Percentiles rank a stretch among this genome's conserved stretches.
Evolutionary conservation across 1,140 invertebrate genomes (phyloP).

Genomic region (Drosophila paulistorum): DNA sequence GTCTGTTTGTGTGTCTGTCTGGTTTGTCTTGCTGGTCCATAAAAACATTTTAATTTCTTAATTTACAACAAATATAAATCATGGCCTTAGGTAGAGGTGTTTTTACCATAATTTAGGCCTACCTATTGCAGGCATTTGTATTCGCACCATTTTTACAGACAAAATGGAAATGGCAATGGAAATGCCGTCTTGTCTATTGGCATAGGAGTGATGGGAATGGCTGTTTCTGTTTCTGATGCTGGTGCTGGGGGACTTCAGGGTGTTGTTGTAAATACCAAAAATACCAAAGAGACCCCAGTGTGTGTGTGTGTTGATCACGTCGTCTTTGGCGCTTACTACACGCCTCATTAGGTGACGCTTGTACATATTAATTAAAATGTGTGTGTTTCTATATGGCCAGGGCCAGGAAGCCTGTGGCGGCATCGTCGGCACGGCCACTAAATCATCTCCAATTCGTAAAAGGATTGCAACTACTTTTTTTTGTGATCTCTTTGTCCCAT

Average conservation of each 20-base stretch:
- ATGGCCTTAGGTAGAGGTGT: slow-evolving; percentile 60
- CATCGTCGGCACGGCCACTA: slow-evolving; percentile 56
- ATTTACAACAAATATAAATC: slow-evolving; percentile 79
- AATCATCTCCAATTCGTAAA: slow-evolving; percentile 64
- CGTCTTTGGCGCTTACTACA: slow-evolving; percentile 22
- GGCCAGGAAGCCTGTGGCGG: slow-evolving; percentile 5
- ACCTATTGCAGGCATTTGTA: slow-evolving; percentile 53
- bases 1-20: not conserved
- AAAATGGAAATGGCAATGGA: slow-evolving; percentile 60
- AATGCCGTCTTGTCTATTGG: slow-evolving; percentile 26
- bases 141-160: slow-evolving; percentile 66
- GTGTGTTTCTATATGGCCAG: slow-evolving; percentile 49
- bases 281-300: slow-evolving; percentile 45
- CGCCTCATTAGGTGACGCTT: slow-evolving; percentile 75
- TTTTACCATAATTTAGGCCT: slow-evolving; percentile 74
- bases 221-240: not conserved
- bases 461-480: slow-evolving; percentile 31
- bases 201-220: no score
- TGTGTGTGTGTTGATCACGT: slow-evolving; percentile 55
- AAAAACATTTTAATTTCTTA: slow-evolving; percentile 81
- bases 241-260: slow-evolving; percentile 31
- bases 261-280: slow-evolving; percentile 79
- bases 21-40: slow-evolving; percentile 45
- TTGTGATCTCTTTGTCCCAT: slow-evolving; percentile 62
- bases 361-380: slow-evolving; percentile 80